Conservation (phyloP, 2,888 invertebrate species). For the Drosophila robusta region DNA sequence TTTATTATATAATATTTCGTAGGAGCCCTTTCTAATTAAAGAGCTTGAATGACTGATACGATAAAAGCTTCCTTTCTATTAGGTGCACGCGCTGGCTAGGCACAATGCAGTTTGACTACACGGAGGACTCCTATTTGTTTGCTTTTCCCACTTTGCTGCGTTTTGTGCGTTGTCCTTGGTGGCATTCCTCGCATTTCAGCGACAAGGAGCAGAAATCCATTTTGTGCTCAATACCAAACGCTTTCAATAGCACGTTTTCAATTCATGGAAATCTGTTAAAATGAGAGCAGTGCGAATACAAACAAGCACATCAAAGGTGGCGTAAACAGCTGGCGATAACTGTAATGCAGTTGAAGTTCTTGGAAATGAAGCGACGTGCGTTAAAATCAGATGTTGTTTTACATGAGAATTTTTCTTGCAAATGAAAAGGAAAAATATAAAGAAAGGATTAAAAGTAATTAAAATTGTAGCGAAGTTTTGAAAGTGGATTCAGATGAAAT, state of each 20-base stretch:
- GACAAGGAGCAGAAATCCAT: not conserved
- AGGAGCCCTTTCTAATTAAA: not conserved
- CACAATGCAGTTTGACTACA: not conserved
- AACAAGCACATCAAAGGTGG: slow-evolving; percentile 1
- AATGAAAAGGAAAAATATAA: not conserved
- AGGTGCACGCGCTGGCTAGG: not conserved
- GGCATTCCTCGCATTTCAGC: slow-evolving; percentile 5
- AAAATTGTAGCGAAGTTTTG: no score
- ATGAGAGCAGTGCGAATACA: not conserved
- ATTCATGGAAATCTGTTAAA: slow-evolving; percentile 3
- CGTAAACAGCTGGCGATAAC: not conserved
- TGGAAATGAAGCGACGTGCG: not conserved
- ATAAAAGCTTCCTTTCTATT: not conserved
- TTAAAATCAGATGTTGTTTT: not conserved
- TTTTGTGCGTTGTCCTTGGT: not conserved
- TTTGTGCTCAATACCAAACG: slow-evolving; percentile 5
- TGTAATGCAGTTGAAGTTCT: not conserved
- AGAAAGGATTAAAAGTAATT: no score
- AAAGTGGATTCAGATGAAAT: no score
- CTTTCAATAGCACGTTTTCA: not conserved
- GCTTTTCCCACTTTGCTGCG: not conserved
- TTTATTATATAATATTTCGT: no score
- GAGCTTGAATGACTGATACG: not conserved
- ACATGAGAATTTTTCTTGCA: not conserved
- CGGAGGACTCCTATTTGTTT: not conserved